Evolutionary conservation across 2,888 invertebrate species (phyloP).

Genomic region (Gasteruption jaculator): DNA sequence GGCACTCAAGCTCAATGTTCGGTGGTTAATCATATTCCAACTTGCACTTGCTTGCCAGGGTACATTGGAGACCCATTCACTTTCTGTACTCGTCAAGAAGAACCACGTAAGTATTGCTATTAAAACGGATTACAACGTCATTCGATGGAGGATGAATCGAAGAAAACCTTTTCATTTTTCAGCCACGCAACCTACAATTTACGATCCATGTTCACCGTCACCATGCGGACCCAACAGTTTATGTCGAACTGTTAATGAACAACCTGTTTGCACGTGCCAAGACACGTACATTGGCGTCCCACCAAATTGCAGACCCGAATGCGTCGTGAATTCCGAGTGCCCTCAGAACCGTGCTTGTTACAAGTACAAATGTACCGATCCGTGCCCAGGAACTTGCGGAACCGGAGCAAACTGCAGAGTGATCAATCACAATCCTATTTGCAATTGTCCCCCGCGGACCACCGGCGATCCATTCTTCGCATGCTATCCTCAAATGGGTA

Average conservation of each 20-base stretch:
- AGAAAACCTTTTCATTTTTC: conserved; percentile 9
- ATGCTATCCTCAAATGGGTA: conserved; percentile 58
- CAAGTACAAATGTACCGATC: conserved; percentile 77
- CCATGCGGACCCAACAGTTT: conserved; percentile 81
- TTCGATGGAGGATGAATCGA: background rate
- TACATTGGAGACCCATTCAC: conserved; percentile 72
- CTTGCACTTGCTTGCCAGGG: conserved; percentile 72
- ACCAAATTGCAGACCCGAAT: conserved; percentile 79
- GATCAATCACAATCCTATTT: conserved; percentile 78
- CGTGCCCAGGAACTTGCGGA: conserved; percentile 79
- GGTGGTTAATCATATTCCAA: conserved; percentile 82
- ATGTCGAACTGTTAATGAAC: conserved; percentile 66
- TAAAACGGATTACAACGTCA: background rate
- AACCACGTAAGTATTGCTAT: conserved; percentile 31
- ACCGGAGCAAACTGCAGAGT: conserved; percentile 73
- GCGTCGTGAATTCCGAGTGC: conserved; percentile 78
- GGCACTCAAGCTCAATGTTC: conserved; percentile 79
- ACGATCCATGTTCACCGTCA: conserved; percentile 68
- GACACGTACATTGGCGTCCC: conserved; percentile 71
- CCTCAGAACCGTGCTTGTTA: conserved; percentile 74
- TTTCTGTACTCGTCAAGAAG: conserved; percentile 52
- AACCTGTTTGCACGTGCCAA: conserved; percentile 75
- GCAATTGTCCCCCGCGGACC: conserved; percentile 68
- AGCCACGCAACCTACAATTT: conserved; percentile 34
- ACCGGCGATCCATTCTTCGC: conserved; percentile 79